Base-by-base conservation (phyloP, 92 coral and sea anemone species). In the Diadumene lineata region DNA sequence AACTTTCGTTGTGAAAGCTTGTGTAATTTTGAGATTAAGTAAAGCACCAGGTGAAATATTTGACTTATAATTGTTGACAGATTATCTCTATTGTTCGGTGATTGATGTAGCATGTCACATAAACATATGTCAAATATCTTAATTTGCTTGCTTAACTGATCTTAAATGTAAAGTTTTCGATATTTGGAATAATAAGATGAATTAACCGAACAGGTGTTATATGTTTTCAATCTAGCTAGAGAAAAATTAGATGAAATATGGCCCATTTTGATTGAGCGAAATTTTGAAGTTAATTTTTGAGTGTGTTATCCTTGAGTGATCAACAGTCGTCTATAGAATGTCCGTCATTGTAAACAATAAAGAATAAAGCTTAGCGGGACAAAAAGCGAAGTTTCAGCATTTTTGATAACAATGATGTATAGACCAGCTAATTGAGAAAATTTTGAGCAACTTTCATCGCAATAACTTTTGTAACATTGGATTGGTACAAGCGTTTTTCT, bases 361-460 rank as follows among this genome's bases (percentile, higher is more conserved):
- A 15, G 6, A 21, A 60, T 2, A 10, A 30, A 3, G 65, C 65
- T 10, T 60, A 38, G 48, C 48, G 29, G 65, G 31, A 60, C 17
- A 62, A 62, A 28, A 62, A 38, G 48, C 48, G 31, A 58, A 22
- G 64, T 13, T 43, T 62, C 68, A 62, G 68, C 68, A 62, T 15
- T 27, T 60, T 60, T 53, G 11, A 13, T 15, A 53, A 53, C 58
- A 53, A 53, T n/a, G 58, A 22, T 60, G 31, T 22, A 7, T 6
- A 60, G 4, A 11, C 7, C 30, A 1, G 7, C 31, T 23, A 2
- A 60, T 60, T 60, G 65, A 2, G 58, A 53, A 53, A 53, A 2
- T 21, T 53, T 53, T 53, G n/a, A n/a, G 10, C 19, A 15, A 53
- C 24, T 4, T 53, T 53, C 19, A 21, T 6, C 6, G 13, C 24